Conservation (phyloP, 2,113 vertebrate genomes). For the Opisthocomus hoazin region DNA sequence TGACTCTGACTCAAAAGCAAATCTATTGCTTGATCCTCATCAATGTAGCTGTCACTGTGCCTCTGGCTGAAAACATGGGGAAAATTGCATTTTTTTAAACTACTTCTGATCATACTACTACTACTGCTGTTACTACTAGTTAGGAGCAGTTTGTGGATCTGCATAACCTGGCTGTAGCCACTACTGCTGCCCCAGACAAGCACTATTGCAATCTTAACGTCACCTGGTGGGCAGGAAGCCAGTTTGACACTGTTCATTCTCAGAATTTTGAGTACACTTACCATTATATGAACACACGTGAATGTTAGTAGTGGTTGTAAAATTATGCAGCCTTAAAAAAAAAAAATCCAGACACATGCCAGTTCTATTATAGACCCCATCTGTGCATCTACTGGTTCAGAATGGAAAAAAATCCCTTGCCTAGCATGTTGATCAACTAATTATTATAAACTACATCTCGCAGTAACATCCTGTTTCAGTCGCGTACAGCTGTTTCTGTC, state of each 20-base stretch:
- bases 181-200: neutral
- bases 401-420: constrained; percentile 20
- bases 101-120: neutral
- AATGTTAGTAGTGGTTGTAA: neutral
- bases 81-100: neutral
- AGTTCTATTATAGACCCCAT: constrained; percentile 37
- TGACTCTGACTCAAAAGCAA: neutral
- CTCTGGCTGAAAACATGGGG: neutral
- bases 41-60: neutral
- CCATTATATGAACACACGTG: neutral
- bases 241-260: neutral
- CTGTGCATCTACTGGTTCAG: constrained; percentile 29
- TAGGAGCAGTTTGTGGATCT: neutral
- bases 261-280: neutral
- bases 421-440: constrained; percentile 18
- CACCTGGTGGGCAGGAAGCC: neutral
- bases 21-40: neutral
- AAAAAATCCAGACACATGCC: neutral
- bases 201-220: neutral
- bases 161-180: neutral
- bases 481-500: constrained; percentile 8
- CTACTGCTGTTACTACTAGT: neutral
- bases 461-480: constrained; percentile 9
- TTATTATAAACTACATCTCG: neutral
- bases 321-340: constrained; percentile 21